Base-by-base conservation (phyloP, 2,797 vertebrate genomes). In the Erethizon dorsatum region DNA sequence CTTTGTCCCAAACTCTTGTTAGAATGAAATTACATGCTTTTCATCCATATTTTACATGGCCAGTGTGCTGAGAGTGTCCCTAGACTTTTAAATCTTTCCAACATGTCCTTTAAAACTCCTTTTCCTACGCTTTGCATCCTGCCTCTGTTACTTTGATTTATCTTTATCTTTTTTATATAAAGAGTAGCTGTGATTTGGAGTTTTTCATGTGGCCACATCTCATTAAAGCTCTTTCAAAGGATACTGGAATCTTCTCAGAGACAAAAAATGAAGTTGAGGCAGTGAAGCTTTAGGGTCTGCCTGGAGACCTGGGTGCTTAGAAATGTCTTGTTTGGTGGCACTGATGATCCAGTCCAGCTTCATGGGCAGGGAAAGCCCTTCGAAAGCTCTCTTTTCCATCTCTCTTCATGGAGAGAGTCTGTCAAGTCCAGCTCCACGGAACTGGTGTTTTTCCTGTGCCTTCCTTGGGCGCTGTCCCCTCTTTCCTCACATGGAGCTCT, bases 401-500 rank as follows among this genome's bases (percentile, higher is more conserved):
- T 75, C 24, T 50, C 45, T 77, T 47, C 45, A 71, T 37, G 2
- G n/a, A 33, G 92, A 89, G 63, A 87, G 67, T 94, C 83, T 50
- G 69, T 87, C 41, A 52, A 59, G 88, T 90, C 77, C 88, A 78
- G 95, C 91, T 80, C 75, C 28, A 57, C 17, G 77, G 33, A 88
- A 52, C 67, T 63, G 80, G 80, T 91, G 75, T 67, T 94, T 96
- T 87, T 77, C 96, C 71, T 79, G 86, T 92, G 83, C 79, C 75
- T 98, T 97, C 89, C 95, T 94, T 91, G 87, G 88, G 28, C 37
- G 0, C 83, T 73, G 94, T 97, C 90, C 94, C 73, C 20, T 83
- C 50, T 54, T 71, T 37, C 24, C 80, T 47, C 41, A 41, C 91
- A 80, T 17, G 37, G 89, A 87, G 85, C 82, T 67, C 82, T 89